phyloP scores from a whole-genome alignment of 2,113 vertebrate species.

The Engraulis encrasicolus region DNA sequence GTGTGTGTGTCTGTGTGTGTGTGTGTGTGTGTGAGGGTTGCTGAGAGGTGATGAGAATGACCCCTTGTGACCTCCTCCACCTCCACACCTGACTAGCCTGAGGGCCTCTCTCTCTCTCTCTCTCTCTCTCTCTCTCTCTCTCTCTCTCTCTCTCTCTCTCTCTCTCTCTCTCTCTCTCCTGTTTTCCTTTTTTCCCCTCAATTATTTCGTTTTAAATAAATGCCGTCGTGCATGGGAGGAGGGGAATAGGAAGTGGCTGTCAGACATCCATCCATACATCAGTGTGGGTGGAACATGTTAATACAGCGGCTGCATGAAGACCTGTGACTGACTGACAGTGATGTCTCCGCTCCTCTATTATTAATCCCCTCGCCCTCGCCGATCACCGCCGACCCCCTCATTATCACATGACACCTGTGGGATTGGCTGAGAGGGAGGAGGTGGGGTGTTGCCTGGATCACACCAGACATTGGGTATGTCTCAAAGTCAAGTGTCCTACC shows the following conservation, averaged over 20 bases:
- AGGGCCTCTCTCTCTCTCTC: no score
- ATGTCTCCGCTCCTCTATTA: constrained; percentile 51
- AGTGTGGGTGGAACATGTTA: constrained; percentile 50
- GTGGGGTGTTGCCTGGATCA: no score
- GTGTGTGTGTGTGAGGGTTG: neutral
- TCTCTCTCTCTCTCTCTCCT: no score
- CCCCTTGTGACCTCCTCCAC: neutral
- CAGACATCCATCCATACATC: no score
- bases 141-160: no score
- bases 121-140: no score
- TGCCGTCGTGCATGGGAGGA: neutral
- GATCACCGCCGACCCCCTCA: constrained; percentile 48
- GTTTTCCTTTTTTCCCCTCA: no score
- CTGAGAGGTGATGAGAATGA: neutral
- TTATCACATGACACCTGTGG: constrained; percentile 60
- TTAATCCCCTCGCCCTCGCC: constrained; percentile 51
- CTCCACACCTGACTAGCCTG: constrained; percentile 30
- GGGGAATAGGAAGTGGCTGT: constrained; percentile 38
- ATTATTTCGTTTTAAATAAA: constrained; percentile 10
- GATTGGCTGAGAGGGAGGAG: constrained; percentile 14
- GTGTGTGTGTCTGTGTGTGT: constrained; percentile 10
- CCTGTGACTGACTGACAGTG: constrained; percentile 38
- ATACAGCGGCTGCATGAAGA: constrained; percentile 43
- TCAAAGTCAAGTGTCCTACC: no score
- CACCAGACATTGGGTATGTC: no score